Evolutionary conservation across 2,888 invertebrate species (phyloP).

Genomic region (Drosophila emarginata): DNA sequence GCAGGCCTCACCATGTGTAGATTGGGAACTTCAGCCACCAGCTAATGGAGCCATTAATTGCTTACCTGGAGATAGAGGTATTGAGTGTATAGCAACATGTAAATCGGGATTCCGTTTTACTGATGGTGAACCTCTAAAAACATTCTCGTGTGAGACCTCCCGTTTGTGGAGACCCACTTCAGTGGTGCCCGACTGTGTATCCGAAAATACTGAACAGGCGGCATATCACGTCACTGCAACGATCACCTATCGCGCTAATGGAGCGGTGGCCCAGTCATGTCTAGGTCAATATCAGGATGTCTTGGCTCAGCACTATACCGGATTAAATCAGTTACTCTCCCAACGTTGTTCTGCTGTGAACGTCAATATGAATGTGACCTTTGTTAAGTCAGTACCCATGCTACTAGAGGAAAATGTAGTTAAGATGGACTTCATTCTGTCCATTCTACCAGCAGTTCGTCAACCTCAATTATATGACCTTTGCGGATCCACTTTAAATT

Average conservation of each 20-base stretch:
- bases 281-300: slow-evolving; percentile 93
- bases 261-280: slow-evolving; percentile 93
- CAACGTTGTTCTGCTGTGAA: slow-evolving; percentile 97
- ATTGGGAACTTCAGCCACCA: slow-evolving; percentile 95
- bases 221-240: slow-evolving; percentile 94
- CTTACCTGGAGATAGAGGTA: slow-evolving; percentile 89
- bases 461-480: slow-evolving; percentile 97
- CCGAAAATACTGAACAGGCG: slow-evolving; percentile 97
- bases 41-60: slow-evolving; percentile 95
- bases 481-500: slow-evolving; percentile 95
- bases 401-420: slow-evolving; percentile 93
- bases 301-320: slow-evolving; percentile 90
- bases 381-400: slow-evolving; percentile 91
- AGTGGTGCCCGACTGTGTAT: slow-evolving; percentile 97
- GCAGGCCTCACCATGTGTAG: slow-evolving; percentile 96
- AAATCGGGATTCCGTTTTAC: slow-evolving; percentile 94
- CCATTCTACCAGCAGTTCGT: slow-evolving; percentile 92
- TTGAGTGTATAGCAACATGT: slow-evolving; percentile 95
- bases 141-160: slow-evolving; percentile 91
- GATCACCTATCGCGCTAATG: slow-evolving; percentile 93
- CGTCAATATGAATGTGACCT: slow-evolving; percentile 96
- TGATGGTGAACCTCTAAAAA: slow-evolving; percentile 93
- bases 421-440: slow-evolving; percentile 94
- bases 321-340: slow-evolving; percentile 91
- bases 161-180: slow-evolving; percentile 93